phyloP scores from a whole-genome alignment of 2,888 invertebrate genomes.

The Ypsolopha sequella region DNA sequence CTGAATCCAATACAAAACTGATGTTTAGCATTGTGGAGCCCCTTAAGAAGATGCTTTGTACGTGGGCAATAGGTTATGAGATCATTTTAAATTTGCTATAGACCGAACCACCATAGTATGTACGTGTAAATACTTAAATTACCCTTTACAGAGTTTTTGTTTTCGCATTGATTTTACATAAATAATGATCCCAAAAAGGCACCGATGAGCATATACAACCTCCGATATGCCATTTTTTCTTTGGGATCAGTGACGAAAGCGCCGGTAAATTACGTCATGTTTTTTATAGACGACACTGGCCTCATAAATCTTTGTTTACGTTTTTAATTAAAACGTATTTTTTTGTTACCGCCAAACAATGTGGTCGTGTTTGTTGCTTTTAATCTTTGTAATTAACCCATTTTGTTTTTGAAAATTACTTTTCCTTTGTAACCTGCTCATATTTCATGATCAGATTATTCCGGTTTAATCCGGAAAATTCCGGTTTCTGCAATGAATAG shows the following conservation, averaged over 20 bases:
- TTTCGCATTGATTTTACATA: conserved; percentile 32
- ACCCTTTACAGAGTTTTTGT: conserved; percentile 18
- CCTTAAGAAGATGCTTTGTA: no score
- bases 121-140: neutral
- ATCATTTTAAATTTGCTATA: no score
- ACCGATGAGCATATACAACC: neutral
- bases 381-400: neutral
- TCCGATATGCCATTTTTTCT: conserved; percentile 13
- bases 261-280: conserved; percentile 20
- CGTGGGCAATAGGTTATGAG: no score
- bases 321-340: neutral
- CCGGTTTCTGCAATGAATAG: conserved; percentile 31
- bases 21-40: no score
- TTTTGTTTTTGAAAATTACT: neutral
- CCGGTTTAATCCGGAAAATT: conserved; percentile 18
- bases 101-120: no score
- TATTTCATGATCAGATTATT: neutral
- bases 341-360: neutral
- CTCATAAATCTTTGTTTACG: neutral
- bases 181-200: conserved; percentile 12
- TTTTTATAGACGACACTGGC: conserved; percentile 10
- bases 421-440: neutral
- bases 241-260: conserved; percentile 21
- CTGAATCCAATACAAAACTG: no score
- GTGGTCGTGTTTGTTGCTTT: neutral